phyloP scores from a whole-genome alignment of 2,113 vertebrate species.

The Triplophysa siluroides region DNA sequence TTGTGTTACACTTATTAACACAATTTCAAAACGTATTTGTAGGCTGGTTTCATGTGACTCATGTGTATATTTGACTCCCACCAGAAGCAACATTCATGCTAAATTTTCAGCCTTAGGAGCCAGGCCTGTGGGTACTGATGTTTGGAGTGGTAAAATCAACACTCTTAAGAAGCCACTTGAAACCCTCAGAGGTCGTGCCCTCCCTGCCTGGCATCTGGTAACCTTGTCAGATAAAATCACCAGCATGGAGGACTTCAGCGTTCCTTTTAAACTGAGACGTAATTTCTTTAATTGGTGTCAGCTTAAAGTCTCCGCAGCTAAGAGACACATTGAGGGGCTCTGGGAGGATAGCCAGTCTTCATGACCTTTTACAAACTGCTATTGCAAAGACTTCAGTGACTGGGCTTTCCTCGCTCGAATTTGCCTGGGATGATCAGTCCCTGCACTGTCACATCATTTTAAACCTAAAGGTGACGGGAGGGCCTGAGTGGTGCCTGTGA shows the following conservation, averaged over 20 bases:
- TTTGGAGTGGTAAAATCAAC: constrained; percentile 21
- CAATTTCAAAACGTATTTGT: no score
- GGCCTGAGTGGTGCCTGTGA: constrained; percentile 4
- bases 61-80: constrained; percentile 4
- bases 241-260: constrained; percentile 78
- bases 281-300: constrained; percentile 99
- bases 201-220: constrained; percentile 61
- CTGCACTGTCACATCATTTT: not conserved
- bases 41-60: constrained; percentile 32
- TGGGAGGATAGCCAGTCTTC: constrained; percentile 27
- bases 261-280: constrained; percentile 89
- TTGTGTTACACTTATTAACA: no score
- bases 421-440: not conserved
- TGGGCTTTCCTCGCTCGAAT: not conserved
- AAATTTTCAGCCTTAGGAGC: not conserved
- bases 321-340: constrained; percentile 29
- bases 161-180: constrained; percentile 42
- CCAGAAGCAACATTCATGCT: constrained; percentile 25
- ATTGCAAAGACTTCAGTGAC: not conserved
- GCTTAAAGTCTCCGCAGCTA: constrained; percentile 28
- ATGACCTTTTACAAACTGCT: constrained; percentile 19
- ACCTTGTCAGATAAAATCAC: constrained; percentile 90
- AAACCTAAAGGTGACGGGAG: not conserved
- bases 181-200: constrained; percentile 39
- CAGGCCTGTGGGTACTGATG: constrained; percentile 16